phyloP scores from a whole-genome alignment of 2,113 vertebrate species.

The Sporophila hypoxantha region DNA sequence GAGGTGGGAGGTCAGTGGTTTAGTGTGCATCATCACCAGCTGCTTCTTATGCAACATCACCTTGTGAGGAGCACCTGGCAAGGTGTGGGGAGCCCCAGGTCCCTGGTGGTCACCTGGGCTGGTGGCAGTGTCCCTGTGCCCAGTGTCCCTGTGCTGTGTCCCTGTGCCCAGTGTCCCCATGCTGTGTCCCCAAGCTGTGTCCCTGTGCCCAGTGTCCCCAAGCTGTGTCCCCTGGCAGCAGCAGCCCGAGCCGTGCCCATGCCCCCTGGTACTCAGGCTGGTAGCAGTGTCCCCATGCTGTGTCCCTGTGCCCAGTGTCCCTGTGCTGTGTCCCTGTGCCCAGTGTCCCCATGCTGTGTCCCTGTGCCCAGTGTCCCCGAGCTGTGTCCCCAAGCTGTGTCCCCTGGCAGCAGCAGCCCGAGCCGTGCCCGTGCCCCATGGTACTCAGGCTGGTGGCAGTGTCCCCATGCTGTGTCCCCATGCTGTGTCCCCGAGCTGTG shows the following conservation, averaged over 20 bases:
- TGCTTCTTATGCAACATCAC: fast-evolving
- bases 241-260: slow-evolving; percentile 64
- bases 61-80: background rate
- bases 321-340: too few species aligned
- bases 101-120: background rate
- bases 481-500: slow-evolving; percentile 33
- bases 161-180: slow-evolving; percentile 39
- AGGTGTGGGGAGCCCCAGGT: background rate
- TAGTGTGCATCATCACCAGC: fast-evolving
- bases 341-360: too few species aligned
- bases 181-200: slow-evolving; percentile 67
- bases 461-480: slow-evolving; percentile 45
- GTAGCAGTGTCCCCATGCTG: too few species aligned
- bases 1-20: background rate
- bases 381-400: too few species aligned
- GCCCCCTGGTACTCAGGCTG: too few species aligned
- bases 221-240: slow-evolving; percentile 68
- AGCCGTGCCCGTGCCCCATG: too few species aligned
- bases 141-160: slow-evolving; percentile 41
- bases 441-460: background rate
- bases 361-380: too few species aligned
- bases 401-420: too few species aligned
- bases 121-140: slow-evolving; percentile 14
- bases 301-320: too few species aligned
- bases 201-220: too few species aligned